A percentile compares a stretch with the other conserved stretches of the same genome.
Evolutionary conservation across 2,888 invertebrate genomes (phyloP).

Genomic region (Ennomos fuscantarius): DNA sequence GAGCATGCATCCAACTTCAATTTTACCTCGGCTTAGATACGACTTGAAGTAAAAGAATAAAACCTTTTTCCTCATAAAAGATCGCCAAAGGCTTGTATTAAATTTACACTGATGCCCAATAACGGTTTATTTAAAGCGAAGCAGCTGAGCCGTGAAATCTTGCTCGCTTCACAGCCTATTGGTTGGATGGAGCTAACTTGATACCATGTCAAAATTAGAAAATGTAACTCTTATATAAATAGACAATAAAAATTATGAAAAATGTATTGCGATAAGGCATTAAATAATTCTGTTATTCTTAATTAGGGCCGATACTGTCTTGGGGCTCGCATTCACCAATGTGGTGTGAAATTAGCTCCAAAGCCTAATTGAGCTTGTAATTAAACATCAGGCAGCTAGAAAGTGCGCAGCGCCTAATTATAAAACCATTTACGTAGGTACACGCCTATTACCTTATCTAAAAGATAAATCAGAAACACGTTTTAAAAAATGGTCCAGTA

Average conservation of each 20-base stretch:
- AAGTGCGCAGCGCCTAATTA: conserved; percentile 20
- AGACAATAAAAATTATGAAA: background rate
- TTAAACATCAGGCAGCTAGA: conserved; percentile 17
- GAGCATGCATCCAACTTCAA: no score
- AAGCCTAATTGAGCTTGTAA: conserved; percentile 30
- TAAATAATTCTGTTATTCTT: background rate
- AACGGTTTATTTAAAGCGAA: conserved; percentile 50
- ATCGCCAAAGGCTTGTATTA: conserved; percentile 35
- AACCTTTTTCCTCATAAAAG: no score
- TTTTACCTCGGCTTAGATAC: no score
- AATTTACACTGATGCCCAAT: conserved; percentile 57
- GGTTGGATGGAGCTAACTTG: conserved; percentile 26
- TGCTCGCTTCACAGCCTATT: conserved; percentile 52
- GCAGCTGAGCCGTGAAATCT: conserved; percentile 56
- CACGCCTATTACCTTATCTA: conserved; percentile 24
- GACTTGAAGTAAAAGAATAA: no score
- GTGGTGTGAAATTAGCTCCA: conserved; percentile 36
- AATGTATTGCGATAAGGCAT: conserved; percentile 6
- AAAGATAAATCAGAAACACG: conserved; percentile 12
- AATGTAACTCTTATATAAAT: no score
- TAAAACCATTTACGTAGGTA: conserved; percentile 19
- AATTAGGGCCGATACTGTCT: conserved; percentile 22
- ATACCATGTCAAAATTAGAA: no score
- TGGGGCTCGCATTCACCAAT: conserved; percentile 45
- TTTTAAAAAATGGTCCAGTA: conserved; percentile 8